phyloP scores from a whole-genome alignment of 2,888 invertebrate species.

The Drosophila ezoana region DNA sequence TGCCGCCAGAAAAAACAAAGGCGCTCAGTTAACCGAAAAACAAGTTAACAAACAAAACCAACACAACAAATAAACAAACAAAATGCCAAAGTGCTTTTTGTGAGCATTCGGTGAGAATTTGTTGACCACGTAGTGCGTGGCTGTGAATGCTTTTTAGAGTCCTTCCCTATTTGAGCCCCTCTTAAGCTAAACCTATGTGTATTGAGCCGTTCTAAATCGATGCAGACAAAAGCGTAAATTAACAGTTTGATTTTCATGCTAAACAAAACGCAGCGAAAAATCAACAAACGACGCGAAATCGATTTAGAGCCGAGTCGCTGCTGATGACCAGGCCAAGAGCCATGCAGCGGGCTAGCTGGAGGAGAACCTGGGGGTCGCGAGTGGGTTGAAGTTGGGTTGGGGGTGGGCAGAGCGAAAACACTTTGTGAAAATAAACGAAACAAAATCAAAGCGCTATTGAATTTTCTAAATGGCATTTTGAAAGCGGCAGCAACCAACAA shows the following conservation, averaged over 20 bases:
- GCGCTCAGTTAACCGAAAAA: conserved; percentile 58
- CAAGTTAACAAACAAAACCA: conserved; percentile 37
- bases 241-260: conserved; percentile 80
- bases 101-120: conserved; percentile 15
- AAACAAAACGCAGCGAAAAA: conserved; percentile 78
- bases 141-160: conserved; percentile 25
- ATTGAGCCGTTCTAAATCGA: conserved; percentile 41
- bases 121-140: conserved; percentile 32
- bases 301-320: conserved; percentile 56
- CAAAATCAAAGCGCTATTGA: conserved; percentile 80
- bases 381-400: not conserved
- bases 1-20: conserved; percentile 65
- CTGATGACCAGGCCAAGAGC: conserved; percentile 41
- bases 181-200: conserved; percentile 17
- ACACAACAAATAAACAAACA: conserved; percentile 46
- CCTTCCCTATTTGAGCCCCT: not conserved
- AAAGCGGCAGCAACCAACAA: conserved; percentile 62
- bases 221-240: conserved; percentile 79
- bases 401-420: conserved; percentile 49
- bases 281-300: conserved; percentile 74
- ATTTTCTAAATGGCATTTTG: conserved; percentile 79
- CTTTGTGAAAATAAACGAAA: conserved; percentile 79
- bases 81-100: conserved; percentile 67
- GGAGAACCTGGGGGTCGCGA: not conserved
- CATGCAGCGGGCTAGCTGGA: conserved; percentile 8